Conservation (phyloP, 2,113 vertebrate genomes). For the Merops nubicus region DNA sequence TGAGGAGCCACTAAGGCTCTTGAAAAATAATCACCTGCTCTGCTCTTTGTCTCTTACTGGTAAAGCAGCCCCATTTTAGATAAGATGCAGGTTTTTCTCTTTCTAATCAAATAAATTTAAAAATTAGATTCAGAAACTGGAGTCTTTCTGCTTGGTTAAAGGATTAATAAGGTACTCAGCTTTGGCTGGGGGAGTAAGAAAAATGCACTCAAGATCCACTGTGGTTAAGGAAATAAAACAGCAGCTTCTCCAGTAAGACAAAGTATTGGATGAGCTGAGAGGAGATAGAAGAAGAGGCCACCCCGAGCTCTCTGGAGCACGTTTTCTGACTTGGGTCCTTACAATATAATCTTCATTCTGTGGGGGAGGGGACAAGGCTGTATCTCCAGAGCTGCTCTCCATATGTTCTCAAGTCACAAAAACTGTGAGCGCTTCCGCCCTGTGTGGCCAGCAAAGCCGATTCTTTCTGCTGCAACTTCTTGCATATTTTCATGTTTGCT, state of each 20-base stretch:
- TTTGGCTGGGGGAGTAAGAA: background rate
- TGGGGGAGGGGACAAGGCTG: background rate
- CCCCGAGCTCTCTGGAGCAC: accelerated
- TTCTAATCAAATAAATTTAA: background rate
- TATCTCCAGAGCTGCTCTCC: background rate
- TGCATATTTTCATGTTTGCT: background rate
- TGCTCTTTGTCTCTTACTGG: background rate
- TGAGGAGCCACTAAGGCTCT: background rate
- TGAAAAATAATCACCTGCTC: background rate
- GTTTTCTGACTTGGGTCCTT: background rate
- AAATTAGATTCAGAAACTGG: background rate
- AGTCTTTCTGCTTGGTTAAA: background rate
- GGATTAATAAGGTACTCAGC: accelerated
- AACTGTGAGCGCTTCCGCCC: background rate
- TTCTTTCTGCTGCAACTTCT: background rate
- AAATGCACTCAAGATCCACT: background rate
- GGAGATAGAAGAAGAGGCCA: background rate
- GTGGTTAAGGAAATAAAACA: background rate
- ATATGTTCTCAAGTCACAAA: background rate
- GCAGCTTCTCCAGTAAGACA: background rate
- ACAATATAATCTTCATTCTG: background rate
- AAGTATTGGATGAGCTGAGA: background rate
- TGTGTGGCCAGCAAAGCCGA: background rate
- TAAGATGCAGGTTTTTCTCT: background rate
- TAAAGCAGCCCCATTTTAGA: background rate